These are phyloP conservation scores for Enteromius argenteus DNA, from an alignment of 2,797 vertebrate genomes.

Conservation along the genomic window DNA sequence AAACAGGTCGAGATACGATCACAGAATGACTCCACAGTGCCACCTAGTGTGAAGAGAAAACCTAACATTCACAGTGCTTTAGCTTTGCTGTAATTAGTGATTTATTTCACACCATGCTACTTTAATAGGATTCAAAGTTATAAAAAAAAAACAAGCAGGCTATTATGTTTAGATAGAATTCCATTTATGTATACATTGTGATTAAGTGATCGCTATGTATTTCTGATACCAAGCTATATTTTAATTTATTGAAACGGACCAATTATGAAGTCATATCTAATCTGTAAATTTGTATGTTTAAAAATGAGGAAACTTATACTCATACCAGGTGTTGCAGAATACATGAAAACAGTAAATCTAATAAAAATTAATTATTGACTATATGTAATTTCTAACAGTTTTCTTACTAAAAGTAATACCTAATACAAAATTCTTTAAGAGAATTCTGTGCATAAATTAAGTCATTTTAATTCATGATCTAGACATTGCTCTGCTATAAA, in stretches of 20 bases:
- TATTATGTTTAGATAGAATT: neutral
- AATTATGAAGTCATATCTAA: neutral
- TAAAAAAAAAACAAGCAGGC: neutral
- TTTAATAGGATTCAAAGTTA: neutral
- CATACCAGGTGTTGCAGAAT: neutral
- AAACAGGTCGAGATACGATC: neutral
- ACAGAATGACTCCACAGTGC: constrained; percentile 58
- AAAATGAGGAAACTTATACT: neutral
- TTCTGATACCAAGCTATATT: neutral
- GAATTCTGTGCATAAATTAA: neutral
- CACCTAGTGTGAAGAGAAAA: constrained; percentile 48
- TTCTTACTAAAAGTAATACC: neutral
- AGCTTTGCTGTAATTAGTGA: neutral
- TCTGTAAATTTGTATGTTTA: neutral
- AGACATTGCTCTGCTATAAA: neutral
- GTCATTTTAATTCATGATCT: neutral
- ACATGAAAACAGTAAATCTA: neutral
- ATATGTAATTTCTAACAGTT: neutral
- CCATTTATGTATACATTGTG: neutral
- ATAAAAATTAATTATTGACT: neutral
- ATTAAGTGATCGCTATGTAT: neutral
- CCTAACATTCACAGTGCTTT: neutral
- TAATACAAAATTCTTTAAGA: neutral
- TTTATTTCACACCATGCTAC: constrained; percentile 1
- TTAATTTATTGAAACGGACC: neutral